Evolutionary conservation across 2,113 vertebrate species (phyloP).

Genomic region (Dasyprocta punctata): DNA sequence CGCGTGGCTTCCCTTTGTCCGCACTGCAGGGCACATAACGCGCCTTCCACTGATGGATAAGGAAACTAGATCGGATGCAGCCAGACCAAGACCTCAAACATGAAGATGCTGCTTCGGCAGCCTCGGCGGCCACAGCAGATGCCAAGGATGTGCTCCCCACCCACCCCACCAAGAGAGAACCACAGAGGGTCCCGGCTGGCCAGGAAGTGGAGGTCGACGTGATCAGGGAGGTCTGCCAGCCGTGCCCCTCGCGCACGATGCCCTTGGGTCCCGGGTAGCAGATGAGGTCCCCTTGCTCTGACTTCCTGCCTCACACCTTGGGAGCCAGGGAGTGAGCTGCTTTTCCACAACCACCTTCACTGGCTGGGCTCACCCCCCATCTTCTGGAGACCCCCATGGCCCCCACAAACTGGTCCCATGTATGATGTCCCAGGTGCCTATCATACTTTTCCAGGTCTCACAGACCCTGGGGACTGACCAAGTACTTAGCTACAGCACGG

Average conservation of each 20-base stretch:
- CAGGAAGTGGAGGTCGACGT: rapidly evolving
- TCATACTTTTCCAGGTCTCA: neutral
- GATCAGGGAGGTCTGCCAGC: neutral
- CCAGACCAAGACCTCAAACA: neutral
- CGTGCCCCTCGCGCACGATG: neutral
- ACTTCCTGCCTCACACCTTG: neutral
- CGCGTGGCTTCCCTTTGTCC: neutral
- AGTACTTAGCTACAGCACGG: neutral
- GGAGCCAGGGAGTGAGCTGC: neutral
- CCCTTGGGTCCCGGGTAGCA: neutral
- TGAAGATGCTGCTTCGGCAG: neutral
- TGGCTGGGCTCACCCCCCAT: neutral
- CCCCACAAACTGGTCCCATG: neutral
- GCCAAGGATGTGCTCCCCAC: neutral
- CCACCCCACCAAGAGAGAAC: neutral
- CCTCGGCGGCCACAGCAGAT: neutral
- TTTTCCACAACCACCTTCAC: neutral
- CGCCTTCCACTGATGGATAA: rapidly evolving
- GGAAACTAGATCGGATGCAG: neutral
- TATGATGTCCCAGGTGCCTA: neutral
- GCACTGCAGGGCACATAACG: neutral
- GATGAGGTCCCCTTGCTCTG: neutral
- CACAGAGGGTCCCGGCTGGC: rapidly evolving
- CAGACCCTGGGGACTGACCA: neutral
- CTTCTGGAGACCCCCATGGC: neutral